A percentile compares a stretch with the other conserved stretches of the same genome.
Evolutionary conservation across 2,113 vertebrate species (phyloP).

Genomic region (Vireo altiloquus): DNA sequence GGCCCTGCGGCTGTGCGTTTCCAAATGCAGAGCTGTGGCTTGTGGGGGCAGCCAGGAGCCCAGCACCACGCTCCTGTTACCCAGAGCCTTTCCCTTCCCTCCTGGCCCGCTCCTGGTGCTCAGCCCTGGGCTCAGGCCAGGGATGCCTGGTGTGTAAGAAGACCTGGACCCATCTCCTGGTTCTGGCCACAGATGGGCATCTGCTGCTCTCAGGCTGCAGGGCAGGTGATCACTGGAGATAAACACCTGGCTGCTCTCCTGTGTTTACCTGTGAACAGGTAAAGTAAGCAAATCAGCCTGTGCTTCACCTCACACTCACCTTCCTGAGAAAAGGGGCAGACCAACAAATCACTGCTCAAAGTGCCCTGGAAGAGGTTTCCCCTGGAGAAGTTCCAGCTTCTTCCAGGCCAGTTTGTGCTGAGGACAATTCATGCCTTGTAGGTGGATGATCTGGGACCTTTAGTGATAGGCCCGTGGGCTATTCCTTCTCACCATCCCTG

Average conservation of each 20-base stretch:
- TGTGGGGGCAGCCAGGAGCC: not conserved
- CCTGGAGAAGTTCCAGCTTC: not conserved
- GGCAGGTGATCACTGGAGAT: not conserved
- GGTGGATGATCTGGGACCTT: not conserved
- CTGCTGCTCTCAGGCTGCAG: not conserved
- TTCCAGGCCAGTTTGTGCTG: not conserved
- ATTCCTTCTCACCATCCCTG: not conserved
- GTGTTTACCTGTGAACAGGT: too few species aligned
- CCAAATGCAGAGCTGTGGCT: not conserved
- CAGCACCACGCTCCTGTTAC: accelerated
- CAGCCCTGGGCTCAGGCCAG: not conserved
- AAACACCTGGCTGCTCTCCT: not conserved
- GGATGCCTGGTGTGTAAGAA: not conserved
- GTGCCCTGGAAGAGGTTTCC: not conserved
- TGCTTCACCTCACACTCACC: not conserved
- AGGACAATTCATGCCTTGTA: not conserved
- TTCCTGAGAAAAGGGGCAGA: not conserved
- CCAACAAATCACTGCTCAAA: accelerated
- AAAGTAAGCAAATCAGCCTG: too few species aligned
- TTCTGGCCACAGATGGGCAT: not conserved
- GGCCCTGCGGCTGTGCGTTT: not conserved
- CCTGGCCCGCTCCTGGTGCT: not conserved
- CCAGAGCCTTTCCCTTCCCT: not conserved
- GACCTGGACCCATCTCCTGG: accelerated
- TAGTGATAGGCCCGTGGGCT: not conserved